Conservation (phyloP, 2,797 vertebrate genomes). For the Clarias pachynema region DNA sequence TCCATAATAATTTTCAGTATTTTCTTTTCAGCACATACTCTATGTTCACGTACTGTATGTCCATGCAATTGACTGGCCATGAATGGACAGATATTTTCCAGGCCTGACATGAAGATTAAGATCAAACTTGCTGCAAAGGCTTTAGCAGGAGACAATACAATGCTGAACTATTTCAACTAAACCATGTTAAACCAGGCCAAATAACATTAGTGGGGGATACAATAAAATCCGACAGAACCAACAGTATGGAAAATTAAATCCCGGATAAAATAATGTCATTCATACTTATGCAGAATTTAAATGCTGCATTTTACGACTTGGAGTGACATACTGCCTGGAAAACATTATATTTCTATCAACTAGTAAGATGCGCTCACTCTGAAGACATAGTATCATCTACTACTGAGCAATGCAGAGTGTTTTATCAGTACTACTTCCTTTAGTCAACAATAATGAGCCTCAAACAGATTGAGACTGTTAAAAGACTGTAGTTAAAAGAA, state of each 20-base stretch:
- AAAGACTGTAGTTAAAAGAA: neutral
- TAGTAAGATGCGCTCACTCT: neutral
- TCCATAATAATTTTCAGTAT: neutral
- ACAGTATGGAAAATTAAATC: neutral
- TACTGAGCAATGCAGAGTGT: neutral
- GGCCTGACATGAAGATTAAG: neutral
- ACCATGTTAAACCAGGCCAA: neutral
- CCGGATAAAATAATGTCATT: neutral
- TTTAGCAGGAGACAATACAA: neutral
- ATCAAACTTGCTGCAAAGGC: neutral
- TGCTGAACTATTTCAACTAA: neutral
- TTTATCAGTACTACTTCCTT: neutral
- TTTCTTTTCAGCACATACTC: neutral
- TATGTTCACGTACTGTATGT: no score
- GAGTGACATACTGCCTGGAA: neutral
- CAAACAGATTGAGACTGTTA: neutral
- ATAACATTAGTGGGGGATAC: neutral
- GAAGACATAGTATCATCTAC: neutral
- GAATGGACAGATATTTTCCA: neutral
- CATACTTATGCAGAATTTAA: neutral
- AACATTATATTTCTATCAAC: neutral
- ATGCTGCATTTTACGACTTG: neutral
- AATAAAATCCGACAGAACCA: neutral
- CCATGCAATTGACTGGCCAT: no score
- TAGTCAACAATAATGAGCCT: neutral